Conservation (phyloP, 2,888 invertebrate genomes). For the Psylliodes chrysocephalus region DNA sequence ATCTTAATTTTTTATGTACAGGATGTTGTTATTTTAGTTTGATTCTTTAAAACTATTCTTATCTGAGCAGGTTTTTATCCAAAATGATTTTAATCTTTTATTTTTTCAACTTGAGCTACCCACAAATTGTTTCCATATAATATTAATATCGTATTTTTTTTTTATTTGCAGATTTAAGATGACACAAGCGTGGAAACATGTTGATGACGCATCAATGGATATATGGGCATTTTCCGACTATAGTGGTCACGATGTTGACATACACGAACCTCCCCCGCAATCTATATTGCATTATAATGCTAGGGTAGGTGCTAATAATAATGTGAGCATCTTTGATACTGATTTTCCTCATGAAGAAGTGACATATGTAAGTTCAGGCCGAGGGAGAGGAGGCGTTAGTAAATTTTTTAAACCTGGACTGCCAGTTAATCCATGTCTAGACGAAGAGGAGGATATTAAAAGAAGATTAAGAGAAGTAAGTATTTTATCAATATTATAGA, state of each 20-base stretch:
- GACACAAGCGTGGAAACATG: neutral
- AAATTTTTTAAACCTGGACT: slow-evolving; percentile 20
- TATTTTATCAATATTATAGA: too few species aligned
- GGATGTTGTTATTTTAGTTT: too few species aligned
- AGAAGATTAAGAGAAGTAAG: slow-evolving; percentile 24
- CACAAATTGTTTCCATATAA: neutral
- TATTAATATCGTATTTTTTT: neutral
- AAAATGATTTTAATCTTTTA: too few species aligned
- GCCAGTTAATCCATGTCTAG: neutral
- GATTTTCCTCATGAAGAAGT: slow-evolving; percentile 18
- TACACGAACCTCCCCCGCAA: slow-evolving; percentile 15
- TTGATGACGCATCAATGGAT: neutral
- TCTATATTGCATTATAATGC: slow-evolving; percentile 25
- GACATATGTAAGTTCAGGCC: slow-evolving; percentile 16
- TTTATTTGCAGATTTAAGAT: neutral
- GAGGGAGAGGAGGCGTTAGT: slow-evolving; percentile 29
- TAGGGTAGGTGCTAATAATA: slow-evolving; percentile 17
- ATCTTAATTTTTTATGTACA: too few species aligned
- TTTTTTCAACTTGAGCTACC: too few species aligned
- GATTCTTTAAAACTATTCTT: too few species aligned
- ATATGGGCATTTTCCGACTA: slow-evolving; percentile 21
- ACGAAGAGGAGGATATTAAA: slow-evolving; percentile 13
- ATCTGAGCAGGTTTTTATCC: too few species aligned
- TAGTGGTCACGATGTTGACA: slow-evolving; percentile 2
- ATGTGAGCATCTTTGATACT: slow-evolving; percentile 28